Evolutionary conservation across 2,113 vertebrate species (phyloP).

Genomic region (Calcarius ornatus): DNA sequence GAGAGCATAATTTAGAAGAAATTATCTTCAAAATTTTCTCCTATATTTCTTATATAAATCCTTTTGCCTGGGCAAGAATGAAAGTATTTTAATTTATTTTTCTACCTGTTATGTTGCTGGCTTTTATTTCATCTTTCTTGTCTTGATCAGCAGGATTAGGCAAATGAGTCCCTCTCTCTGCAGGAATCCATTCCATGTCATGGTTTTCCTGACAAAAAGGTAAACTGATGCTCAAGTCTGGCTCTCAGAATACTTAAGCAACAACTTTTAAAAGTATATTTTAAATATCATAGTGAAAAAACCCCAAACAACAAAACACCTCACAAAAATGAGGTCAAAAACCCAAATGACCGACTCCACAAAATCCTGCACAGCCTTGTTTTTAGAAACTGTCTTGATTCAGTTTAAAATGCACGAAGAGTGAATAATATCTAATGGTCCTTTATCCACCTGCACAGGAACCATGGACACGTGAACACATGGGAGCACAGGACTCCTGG

Average conservation of each 20-base stretch:
- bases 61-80: background rate
- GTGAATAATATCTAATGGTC: background rate
- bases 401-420: background rate
- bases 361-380: background rate
- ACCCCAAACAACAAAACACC: background rate
- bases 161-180: background rate
- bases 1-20: background rate
- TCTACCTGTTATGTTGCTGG: background rate
- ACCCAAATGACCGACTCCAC: fast-evolving
- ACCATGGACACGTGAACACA: background rate
- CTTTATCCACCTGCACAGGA: background rate
- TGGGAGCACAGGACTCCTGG: fast-evolving
- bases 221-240: background rate
- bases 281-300: background rate
- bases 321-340: background rate
- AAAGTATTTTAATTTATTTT: background rate
- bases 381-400: background rate
- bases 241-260: background rate
- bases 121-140: background rate
- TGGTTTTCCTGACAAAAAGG: background rate
- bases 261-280: background rate
- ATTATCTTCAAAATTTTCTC: background rate
- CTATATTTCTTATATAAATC: background rate
- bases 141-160: background rate
- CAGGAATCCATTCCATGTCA: background rate